Evolutionary conservation across 2,888 invertebrate species (phyloP).

Genomic region (Cheilosia grossa): DNA sequence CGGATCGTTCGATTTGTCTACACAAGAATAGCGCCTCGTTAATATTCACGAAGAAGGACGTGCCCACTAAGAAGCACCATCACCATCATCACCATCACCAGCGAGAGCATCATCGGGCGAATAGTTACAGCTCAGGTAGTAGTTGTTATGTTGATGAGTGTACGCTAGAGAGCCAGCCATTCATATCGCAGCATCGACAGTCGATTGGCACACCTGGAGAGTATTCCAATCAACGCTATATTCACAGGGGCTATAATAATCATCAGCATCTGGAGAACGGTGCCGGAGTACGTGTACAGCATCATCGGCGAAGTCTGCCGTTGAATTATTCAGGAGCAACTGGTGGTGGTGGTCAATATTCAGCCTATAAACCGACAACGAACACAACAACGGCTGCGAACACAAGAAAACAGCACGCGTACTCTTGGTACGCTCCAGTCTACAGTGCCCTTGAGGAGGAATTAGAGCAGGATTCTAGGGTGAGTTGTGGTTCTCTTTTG

Average conservation of each 20-base stretch:
- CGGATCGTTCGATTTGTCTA: conserved; percentile 80
- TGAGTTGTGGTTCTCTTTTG: conserved; percentile 75
- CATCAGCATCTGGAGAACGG: conserved; percentile 63
- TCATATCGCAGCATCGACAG: conserved; percentile 53
- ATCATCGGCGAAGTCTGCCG: conserved; percentile 82
- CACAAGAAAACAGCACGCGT: conserved; percentile 82
- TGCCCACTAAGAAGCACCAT: conserved; percentile 50
- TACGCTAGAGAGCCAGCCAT: conserved; percentile 57
- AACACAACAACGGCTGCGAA: conserved; percentile 79
- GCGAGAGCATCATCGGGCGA: conserved; percentile 40
- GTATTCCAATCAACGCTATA: conserved; percentile 24
- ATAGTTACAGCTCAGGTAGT: conserved; percentile 70
- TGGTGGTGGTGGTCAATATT: conserved; percentile 53
- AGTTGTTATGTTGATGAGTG: conserved; percentile 39
- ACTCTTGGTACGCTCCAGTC: conserved; percentile 83
- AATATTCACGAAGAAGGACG: conserved; percentile 82
- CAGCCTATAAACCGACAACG: conserved; percentile 62
- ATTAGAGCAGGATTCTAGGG: conserved; percentile 83
- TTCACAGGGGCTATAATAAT: conserved; percentile 37
- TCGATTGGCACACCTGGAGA: conserved; percentile 52
- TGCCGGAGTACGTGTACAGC: conserved; percentile 66
- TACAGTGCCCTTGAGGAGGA: conserved; percentile 83
- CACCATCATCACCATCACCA: conserved; percentile 41
- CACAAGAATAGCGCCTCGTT: conserved; percentile 82
- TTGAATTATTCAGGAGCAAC: conserved; percentile 78